Evolutionary conservation across 2,888 invertebrate genomes (phyloP), one percentile per base, ranked within the genome.

Genomic region (Ariolimax columbianus): DNA sequence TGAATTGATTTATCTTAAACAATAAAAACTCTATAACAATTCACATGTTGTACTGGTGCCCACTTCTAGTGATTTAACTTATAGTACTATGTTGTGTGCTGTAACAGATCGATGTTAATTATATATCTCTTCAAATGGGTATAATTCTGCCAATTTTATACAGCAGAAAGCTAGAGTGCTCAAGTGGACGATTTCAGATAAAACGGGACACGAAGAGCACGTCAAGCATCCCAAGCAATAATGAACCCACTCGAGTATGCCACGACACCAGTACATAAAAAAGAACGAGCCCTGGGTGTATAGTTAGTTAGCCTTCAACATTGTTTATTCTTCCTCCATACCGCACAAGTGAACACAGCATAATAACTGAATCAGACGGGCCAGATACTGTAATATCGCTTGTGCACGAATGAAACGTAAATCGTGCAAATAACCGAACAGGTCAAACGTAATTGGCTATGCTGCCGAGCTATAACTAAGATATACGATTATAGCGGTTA

Each of bases 161-260:
- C 55, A 63, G 26, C 23, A n/a, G 59, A 63, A 63, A 63, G 59
- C 59, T 63, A n/a, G n/a, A 63, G 59, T 23, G 23, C 59, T 63
- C n/a, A 63, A 63, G 23, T 4, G 6, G 73, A 43, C n/a, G 73
- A 73, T 73, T 73, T 43, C 43, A 73, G 73, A 73, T 73, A 73
- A 26, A 23, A 40, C 9, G n/a, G n/a, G 40, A 3, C 40, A 36
- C 11, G 9, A 43, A 73, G 73, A 23, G 33, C 73, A 73, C 73
- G 11, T 40, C 40, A 73, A 43, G 73, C 43, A 38, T 73, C 33
- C 26, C 43, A 43, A 73, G 43, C 73, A 40, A 73, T 73, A 43
- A 73, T 73, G 73, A 43, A n/a, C 43, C n/a, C 73, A 40, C 73
- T 43, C 73, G 0, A 73, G n/a, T 43, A 26, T 73, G 73, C 14